These are phyloP conservation scores for Serilophus lunatus DNA, from an alignment of 2,113 vertebrate species.

Conservation along the genomic window DNA sequence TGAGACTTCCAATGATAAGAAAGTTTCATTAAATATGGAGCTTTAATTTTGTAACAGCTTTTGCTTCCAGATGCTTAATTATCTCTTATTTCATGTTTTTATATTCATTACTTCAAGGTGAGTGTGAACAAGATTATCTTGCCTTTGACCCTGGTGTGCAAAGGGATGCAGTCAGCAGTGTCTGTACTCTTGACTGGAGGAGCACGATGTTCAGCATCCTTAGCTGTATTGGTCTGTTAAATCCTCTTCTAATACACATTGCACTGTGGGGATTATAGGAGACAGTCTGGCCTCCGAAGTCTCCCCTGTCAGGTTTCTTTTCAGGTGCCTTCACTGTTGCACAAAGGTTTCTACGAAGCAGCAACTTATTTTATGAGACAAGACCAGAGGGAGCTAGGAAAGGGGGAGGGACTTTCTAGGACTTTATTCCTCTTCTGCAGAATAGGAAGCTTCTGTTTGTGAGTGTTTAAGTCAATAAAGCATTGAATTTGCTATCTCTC, in stretches of 20 bases:
- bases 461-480: background rate
- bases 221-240: background rate
- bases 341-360: background rate
- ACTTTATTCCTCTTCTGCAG: background rate
- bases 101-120: background rate
- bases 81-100: background rate
- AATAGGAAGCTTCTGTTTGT: background rate
- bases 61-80: background rate
- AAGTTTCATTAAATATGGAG: background rate
- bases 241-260: background rate
- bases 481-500: conserved; percentile 3
- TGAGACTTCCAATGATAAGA: background rate
- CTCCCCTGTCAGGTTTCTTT: background rate
- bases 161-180: background rate
- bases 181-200: background rate
- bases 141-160: background rate
- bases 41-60: background rate
- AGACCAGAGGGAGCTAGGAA: background rate
- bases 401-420: background rate
- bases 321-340: background rate
- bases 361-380: background rate
- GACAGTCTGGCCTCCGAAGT: background rate
- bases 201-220: background rate
- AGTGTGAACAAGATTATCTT: background rate
- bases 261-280: background rate